A percentile compares a stretch with the other conserved stretches of the same genome.
Conservation (phyloP, 2,888 invertebrate species). For the Eupeodes luniger region DNA sequence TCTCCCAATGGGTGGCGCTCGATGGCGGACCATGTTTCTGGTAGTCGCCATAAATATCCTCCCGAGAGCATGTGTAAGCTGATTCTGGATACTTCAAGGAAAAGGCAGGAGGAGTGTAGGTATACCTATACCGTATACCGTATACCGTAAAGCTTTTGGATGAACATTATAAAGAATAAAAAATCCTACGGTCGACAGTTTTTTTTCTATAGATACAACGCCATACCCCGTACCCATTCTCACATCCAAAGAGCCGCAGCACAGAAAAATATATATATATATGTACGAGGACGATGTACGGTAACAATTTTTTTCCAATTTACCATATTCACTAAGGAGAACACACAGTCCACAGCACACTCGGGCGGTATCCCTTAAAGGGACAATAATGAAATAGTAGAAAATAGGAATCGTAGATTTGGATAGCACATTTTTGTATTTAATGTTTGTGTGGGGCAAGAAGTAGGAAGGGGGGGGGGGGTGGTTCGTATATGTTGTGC, state of each 20-base stretch:
- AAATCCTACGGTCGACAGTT: constrained; percentile 67
- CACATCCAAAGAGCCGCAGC: constrained; percentile 14
- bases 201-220: constrained; percentile 42
- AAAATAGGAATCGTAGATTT: constrained; percentile 53
- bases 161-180: constrained; percentile 37
- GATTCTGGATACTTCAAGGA: constrained; percentile 35
- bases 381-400: constrained; percentile 74
- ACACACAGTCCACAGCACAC: constrained; percentile 36
- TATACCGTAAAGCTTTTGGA: constrained; percentile 25
- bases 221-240: constrained; percentile 25
- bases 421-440: constrained; percentile 35
- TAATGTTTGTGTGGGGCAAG: background rate
- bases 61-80: constrained; percentile 68
- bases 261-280: background rate
- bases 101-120: constrained; percentile 2
- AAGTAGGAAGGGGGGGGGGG: background rate
- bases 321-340: constrained; percentile 62
- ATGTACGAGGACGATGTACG: constrained; percentile 37
- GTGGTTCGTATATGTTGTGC: background rate
- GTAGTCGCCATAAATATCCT: constrained; percentile 68
- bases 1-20: constrained; percentile 72
- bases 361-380: constrained; percentile 61
- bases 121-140: too few species aligned
- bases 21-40: constrained; percentile 60
- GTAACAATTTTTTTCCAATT: constrained; percentile 71